phyloP scores from a whole-genome alignment of 2,797 vertebrate genomes.

The Hafferia zeledoni region DNA sequence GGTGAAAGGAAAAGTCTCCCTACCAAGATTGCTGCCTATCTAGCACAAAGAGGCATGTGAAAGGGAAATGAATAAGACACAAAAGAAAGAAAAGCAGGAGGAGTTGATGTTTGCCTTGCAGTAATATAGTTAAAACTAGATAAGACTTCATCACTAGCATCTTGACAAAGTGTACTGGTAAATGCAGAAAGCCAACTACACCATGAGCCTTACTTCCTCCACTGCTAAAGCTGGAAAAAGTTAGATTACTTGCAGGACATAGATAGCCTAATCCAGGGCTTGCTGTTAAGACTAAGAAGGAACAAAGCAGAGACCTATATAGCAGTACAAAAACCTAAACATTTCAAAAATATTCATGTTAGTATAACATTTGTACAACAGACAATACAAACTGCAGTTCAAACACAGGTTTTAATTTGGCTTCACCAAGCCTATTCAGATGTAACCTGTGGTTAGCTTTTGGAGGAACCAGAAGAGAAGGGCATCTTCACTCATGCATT shows the following conservation, averaged over 20 bases:
- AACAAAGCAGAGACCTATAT: background rate
- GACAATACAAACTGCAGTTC: background rate
- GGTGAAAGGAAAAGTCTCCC: background rate
- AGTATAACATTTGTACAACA: background rate
- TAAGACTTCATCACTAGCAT: background rate
- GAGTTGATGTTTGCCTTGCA: background rate
- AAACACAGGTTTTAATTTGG: background rate
- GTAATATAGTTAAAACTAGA: background rate
- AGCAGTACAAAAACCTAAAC: background rate
- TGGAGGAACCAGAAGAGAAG: background rate
- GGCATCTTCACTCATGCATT: background rate
- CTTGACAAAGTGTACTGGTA: background rate
- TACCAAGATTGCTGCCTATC: background rate
- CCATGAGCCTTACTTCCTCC: background rate
- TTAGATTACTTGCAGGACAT: background rate
- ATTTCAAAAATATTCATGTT: background rate
- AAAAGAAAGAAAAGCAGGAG: background rate
- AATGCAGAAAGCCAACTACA: background rate
- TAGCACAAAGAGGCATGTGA: background rate
- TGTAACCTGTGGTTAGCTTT: background rate
- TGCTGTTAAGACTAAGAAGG: background rate
- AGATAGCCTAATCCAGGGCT: background rate
- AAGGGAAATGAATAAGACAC: background rate
- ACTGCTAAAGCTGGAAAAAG: background rate
- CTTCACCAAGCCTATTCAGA: accelerated